These are phyloP conservation scores for Muscicapa adusta DNA, from an alignment of 2,113 vertebrate species.

Conservation along the genomic window DNA sequence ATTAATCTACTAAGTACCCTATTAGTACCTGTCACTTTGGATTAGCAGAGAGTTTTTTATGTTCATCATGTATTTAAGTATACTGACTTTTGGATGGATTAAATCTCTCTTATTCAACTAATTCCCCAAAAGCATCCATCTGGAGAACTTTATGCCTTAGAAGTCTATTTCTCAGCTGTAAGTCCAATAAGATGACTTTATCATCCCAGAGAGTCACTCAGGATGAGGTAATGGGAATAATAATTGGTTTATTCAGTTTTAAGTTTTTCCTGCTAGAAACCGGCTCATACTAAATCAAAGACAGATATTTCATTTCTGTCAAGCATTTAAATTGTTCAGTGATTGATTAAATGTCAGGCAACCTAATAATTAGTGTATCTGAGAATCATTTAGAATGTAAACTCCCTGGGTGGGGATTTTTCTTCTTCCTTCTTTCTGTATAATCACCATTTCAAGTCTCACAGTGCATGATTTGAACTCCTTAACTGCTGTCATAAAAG, in stretches of 20 bases:
- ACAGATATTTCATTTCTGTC: slow-evolving; percentile 39
- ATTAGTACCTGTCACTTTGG: slow-evolving; percentile 62
- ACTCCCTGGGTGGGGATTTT: slow-evolving; percentile 20
- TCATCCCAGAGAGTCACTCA: slow-evolving; percentile 35
- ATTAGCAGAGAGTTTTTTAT: slow-evolving; percentile 60
- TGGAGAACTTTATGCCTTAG: slow-evolving; percentile 61
- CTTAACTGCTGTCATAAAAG: slow-evolving; percentile 19
- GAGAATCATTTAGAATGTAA: slow-evolving; percentile 42
- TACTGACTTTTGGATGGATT: slow-evolving; percentile 46
- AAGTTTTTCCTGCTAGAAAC: slow-evolving; percentile 50
- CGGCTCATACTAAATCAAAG: slow-evolving; percentile 24
- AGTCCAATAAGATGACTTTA: slow-evolving; percentile 51
- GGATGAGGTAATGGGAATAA: slow-evolving; percentile 63
- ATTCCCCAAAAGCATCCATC: slow-evolving; percentile 44
- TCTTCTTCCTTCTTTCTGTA: not conserved
- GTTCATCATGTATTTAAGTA: slow-evolving; percentile 51
- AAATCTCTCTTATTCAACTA: slow-evolving; percentile 55
- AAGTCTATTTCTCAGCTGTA: slow-evolving; percentile 47
- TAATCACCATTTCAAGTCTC: slow-evolving; percentile 29
- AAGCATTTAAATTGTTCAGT: slow-evolving; percentile 5
- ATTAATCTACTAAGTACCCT: slow-evolving; percentile 56
- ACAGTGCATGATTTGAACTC: not conserved
- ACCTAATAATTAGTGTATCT: slow-evolving; percentile 54
- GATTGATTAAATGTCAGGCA: slow-evolving; percentile 59
- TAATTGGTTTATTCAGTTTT: slow-evolving; percentile 52